Conservation (phyloP, 2,888 invertebrate species). For the Xestia c-nigrum region DNA sequence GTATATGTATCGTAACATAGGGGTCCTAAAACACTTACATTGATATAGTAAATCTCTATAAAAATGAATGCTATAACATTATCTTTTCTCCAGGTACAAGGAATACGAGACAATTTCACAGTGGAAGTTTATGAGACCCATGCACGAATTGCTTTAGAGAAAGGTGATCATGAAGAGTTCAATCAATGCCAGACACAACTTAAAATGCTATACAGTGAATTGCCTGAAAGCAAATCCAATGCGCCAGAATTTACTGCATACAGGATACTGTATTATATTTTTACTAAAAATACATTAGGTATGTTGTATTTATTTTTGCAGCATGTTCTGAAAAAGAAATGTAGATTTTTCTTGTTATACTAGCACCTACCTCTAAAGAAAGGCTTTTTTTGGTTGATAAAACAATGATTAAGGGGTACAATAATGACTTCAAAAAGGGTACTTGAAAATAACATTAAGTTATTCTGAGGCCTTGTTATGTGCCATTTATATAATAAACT, state of each 20-base stretch:
- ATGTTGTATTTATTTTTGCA: slow-evolving; percentile 70
- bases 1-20: no score
- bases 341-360: no score
- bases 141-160: slow-evolving; percentile 99
- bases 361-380: background rate
- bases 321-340: no score
- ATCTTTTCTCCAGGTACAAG: slow-evolving; percentile 94
- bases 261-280: slow-evolving; percentile 98
- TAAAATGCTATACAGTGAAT: slow-evolving; percentile 97
- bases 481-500: no score
- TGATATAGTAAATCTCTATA: background rate
- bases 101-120: slow-evolving; percentile 98
- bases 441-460: background rate
- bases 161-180: slow-evolving; percentile 99
- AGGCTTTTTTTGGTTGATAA: background rate
- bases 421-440: background rate
- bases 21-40: background rate
- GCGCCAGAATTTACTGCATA: slow-evolving; percentile 98
- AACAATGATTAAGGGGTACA: background rate
- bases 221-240: slow-evolving; percentile 93
- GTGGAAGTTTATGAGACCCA: slow-evolving; percentile 99
- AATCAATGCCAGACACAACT: slow-evolving; percentile 99
- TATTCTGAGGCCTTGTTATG: no score
- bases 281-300: slow-evolving; percentile 99
- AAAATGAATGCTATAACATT: background rate